Evolutionary conservation across 53 echinoderm and acorn worm species (phyloP).

Genomic region (Echinometra lucunter): DNA sequence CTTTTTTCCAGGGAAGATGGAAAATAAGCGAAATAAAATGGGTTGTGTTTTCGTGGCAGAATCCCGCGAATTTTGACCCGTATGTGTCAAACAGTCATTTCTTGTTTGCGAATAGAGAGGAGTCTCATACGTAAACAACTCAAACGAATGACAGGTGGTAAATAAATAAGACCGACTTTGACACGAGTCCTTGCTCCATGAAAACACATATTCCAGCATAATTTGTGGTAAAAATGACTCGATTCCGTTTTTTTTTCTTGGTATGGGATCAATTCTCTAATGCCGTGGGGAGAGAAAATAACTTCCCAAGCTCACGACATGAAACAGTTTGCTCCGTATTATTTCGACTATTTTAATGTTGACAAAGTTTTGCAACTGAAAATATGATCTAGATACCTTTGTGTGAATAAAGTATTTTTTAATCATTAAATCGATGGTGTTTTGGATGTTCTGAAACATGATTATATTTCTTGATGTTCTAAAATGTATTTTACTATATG

Average conservation of each 20-base stretch:
- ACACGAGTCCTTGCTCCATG: background rate
- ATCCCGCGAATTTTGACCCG: slow-evolving; percentile 44
- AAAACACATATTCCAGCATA: background rate
- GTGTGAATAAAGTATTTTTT: too few relatives aligned
- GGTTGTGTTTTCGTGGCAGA: background rate
- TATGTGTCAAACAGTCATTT: background rate
- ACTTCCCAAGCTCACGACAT: too few relatives aligned
- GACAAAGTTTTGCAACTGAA: too few relatives aligned
- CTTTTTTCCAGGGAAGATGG: background rate
- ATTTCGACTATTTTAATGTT: too few relatives aligned
- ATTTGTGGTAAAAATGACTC: background rate
- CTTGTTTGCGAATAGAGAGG: background rate
- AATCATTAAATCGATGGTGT: too few relatives aligned
- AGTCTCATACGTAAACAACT: slow-evolving; percentile 47
- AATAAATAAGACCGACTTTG: slow-evolving; percentile 30
- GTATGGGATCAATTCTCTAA: background rate
- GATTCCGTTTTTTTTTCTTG: background rate
- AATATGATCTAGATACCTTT: too few relatives aligned
- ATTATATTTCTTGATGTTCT: too few relatives aligned
- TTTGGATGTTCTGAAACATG: too few relatives aligned
- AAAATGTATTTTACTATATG: too few relatives aligned
- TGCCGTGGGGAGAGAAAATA: too few relatives aligned
- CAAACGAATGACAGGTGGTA: slow-evolving; percentile 49
- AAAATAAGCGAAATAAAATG: background rate
- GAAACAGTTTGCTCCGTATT: too few relatives aligned